A percentile compares a stretch with the other conserved stretches of the same genome.
Conservation (phyloP, 1,140 invertebrate genomes). For the Anoplophora glabripennis region DNA sequence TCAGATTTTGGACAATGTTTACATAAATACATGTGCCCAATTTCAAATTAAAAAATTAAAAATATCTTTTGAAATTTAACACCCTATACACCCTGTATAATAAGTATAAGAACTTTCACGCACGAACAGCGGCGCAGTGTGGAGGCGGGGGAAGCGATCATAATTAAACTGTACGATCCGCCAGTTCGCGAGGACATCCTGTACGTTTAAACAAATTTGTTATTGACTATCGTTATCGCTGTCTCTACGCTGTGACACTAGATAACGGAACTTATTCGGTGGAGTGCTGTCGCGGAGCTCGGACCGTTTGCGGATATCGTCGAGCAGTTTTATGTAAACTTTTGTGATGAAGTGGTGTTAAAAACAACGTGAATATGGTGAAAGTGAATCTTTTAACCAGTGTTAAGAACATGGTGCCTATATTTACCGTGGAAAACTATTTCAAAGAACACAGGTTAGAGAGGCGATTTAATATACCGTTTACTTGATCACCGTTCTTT, state of each 20-base stretch:
- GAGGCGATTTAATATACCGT: neutral
- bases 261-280: conserved; percentile 9
- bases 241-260: neutral
- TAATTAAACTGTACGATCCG: too few species aligned
- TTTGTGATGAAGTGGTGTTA: neutral
- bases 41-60: too few species aligned
- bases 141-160: too few species aligned
- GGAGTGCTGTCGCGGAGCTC: neutral
- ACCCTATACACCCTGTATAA: too few species aligned
- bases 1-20: too few species aligned
- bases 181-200: too few species aligned
- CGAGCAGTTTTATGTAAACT: neutral
- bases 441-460: conserved; percentile 8
- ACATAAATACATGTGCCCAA: too few species aligned
- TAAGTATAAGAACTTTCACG: too few species aligned
- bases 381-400: conserved; percentile 8
- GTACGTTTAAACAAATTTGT: neutral
- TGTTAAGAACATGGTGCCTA: conserved; percentile 9
- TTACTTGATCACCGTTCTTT: neutral
- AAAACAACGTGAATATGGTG: conserved; percentile 7
- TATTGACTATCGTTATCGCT: conserved; percentile 6
- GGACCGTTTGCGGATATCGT: neutral
- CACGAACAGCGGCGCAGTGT: too few species aligned
- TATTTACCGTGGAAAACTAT: conserved; percentile 13
- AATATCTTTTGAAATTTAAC: too few species aligned